These are phyloP conservation scores for Troides aeacus DNA, from an alignment of 2,888 invertebrate species.

Conservation along the genomic window DNA sequence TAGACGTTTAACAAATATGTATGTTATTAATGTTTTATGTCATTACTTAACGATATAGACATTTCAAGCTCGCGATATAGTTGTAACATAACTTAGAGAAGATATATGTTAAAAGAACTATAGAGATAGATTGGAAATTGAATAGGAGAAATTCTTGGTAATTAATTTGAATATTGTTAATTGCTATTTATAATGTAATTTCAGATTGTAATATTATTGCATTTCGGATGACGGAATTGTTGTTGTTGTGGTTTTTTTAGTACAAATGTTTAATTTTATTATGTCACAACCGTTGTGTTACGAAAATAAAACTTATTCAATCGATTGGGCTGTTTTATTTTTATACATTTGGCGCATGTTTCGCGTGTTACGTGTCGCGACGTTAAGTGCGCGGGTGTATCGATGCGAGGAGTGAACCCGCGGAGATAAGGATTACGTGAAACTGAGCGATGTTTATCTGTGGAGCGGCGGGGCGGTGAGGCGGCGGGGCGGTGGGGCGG, in stretches of 20 bases:
- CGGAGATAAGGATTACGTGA: constrained; percentile 53
- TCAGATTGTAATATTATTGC: constrained; percentile 38
- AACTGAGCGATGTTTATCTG: constrained; percentile 39
- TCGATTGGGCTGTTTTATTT: constrained; percentile 56
- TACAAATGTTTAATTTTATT: constrained; percentile 52
- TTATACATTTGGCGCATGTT: constrained; percentile 31
- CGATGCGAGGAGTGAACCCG: constrained; percentile 17
- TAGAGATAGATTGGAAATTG: not conserved
- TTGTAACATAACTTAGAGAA: not conserved
- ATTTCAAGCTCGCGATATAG: constrained; percentile 8
- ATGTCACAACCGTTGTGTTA: constrained; percentile 56
- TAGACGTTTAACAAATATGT: not conserved
- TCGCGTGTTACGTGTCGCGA: constrained; percentile 25
- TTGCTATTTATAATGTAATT: not conserved
- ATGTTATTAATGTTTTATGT: constrained; percentile 1
- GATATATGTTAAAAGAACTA: not conserved
- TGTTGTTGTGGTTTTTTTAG: constrained; percentile 44
- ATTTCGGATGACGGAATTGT: constrained; percentile 39
- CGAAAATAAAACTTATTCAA: constrained; percentile 61
- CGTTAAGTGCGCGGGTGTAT: constrained; percentile 10
- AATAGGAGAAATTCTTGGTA: not conserved
- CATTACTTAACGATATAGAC: not conserved
- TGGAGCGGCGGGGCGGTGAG: constrained; percentile 45
- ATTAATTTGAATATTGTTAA: not conserved
- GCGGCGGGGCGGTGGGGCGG: constrained; percentile 41